Percentiles rank a stretch among this genome's conserved stretches.
These are phyloP conservation scores for Turritopsis dohrnii DNA, from an alignment of 30 jellyfish, hydroid and myxozoan species.

Conservation along the genomic window DNA sequence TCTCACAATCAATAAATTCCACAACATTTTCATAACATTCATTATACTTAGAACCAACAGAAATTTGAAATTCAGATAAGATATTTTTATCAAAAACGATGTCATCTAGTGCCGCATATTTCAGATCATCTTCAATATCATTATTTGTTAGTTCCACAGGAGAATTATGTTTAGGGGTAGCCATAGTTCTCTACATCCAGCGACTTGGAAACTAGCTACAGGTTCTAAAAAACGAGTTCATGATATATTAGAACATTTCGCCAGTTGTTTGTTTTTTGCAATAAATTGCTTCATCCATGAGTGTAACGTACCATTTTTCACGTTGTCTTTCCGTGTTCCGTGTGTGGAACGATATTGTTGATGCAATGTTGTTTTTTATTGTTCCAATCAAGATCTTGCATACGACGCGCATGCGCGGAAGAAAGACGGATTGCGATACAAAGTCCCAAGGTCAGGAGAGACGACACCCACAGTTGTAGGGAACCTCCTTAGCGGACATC, in stretches of 20 bases:
- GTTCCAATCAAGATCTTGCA: not conserved
- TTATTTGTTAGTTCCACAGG: constrained; percentile 5
- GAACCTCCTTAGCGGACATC: too few species aligned
- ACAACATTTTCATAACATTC: constrained; percentile 20
- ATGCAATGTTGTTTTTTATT: not conserved
- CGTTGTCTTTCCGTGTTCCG: not conserved
- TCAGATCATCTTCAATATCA: constrained; percentile 18
- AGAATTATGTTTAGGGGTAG: not conserved
- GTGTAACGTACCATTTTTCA: not conserved
- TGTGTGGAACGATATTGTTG: not conserved
- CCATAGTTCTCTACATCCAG: too few species aligned
- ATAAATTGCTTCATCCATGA: not conserved
- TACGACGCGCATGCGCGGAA: not conserved
- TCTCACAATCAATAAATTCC: constrained; percentile 12
- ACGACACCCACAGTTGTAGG: too few species aligned
- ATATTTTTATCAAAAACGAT: constrained; percentile 11
- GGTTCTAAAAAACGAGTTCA: not conserved
- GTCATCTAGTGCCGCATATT: constrained; percentile 25
- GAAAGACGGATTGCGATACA: too few species aligned
- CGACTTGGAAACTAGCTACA: not conserved
- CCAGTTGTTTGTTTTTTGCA: too few species aligned
- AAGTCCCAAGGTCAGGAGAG: too few species aligned
- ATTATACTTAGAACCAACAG: not conserved
- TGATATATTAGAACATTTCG: not conserved
- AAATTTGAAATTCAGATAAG: constrained; percentile 1